These are phyloP conservation scores for Oreotrochilus melanogaster DNA, from an alignment of 2,113 vertebrate genomes.

Conservation along the genomic window DNA sequence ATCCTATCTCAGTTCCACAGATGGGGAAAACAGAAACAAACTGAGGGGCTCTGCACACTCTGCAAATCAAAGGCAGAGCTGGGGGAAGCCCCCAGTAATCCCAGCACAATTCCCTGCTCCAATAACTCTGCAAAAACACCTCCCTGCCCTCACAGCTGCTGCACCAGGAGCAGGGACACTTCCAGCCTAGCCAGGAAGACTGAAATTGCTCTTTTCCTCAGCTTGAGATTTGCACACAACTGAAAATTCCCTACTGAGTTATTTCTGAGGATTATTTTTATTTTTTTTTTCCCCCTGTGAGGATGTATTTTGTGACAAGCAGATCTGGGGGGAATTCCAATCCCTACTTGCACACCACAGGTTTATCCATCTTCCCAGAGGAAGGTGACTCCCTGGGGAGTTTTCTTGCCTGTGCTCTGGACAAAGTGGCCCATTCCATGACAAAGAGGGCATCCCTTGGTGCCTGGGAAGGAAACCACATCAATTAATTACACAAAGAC, in stretches of 20 bases:
- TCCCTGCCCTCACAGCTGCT: background rate
- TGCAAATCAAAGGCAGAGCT: conserved; percentile 54
- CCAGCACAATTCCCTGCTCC: background rate
- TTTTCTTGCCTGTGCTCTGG: background rate
- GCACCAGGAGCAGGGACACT: background rate
- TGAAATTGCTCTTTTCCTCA: background rate
- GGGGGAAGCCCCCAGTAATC: background rate
- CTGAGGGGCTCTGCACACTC: conserved; percentile 33
- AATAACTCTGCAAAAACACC: background rate
- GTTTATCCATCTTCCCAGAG: background rate
- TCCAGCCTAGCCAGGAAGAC: background rate
- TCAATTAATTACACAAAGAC: conserved; percentile 23
- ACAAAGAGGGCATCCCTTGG: accelerated
- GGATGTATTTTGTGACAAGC: background rate
- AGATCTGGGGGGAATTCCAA: background rate
- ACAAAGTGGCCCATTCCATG: background rate
- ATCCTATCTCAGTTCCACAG: conserved; percentile 52
- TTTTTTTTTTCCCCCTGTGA: background rate
- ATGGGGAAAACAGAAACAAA: conserved; percentile 50
- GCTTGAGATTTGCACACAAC: background rate
- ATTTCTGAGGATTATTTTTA: background rate
- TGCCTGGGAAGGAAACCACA: conserved; percentile 8
- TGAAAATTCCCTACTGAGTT: background rate
- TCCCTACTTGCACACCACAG: background rate
- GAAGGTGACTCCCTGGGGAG: background rate